Conservation (phyloP, 2,888 invertebrate species). For the Pyrrhosoma nymphula region DNA sequence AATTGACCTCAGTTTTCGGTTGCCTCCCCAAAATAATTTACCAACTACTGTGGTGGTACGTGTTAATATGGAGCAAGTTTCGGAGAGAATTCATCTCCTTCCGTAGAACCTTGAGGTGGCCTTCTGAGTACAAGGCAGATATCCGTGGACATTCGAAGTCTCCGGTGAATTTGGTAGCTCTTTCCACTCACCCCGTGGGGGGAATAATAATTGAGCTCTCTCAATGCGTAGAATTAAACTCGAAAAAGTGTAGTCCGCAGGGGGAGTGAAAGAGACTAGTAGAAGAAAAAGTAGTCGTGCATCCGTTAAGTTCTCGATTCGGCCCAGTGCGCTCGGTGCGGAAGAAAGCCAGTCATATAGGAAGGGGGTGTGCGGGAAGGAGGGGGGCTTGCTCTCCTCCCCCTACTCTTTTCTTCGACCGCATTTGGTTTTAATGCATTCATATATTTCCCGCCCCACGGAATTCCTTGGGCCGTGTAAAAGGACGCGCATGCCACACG, state of each 20-base stretch:
- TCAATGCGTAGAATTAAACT: neutral
- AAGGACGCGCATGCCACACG: neutral
- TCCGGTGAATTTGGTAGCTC: too few species aligned
- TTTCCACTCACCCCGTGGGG: neutral
- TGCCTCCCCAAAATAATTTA: too few species aligned
- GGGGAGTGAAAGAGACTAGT: neutral
- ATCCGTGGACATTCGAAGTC: too few species aligned
- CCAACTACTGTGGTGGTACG: too few species aligned
- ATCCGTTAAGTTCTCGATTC: neutral
- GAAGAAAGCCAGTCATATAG: neutral
- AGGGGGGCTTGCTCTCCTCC: neutral
- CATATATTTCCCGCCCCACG: conserved; percentile 6
- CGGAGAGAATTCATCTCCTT: too few species aligned
- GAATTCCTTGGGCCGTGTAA: conserved; percentile 50
- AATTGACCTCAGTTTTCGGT: too few species aligned
- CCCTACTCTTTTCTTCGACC: neutral
- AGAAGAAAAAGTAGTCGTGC: neutral
- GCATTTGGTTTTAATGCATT: neutral
- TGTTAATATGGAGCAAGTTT: too few species aligned
- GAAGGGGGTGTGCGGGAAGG: too few species aligned
- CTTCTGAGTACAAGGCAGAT: too few species aligned
- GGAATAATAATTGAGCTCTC: neutral
- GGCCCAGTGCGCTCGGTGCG: neutral
- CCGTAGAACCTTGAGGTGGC: too few species aligned
- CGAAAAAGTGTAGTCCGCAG: neutral